Conservation (phyloP, 2,113 vertebrate genomes). For the Notothenia coriiceps region DNA sequence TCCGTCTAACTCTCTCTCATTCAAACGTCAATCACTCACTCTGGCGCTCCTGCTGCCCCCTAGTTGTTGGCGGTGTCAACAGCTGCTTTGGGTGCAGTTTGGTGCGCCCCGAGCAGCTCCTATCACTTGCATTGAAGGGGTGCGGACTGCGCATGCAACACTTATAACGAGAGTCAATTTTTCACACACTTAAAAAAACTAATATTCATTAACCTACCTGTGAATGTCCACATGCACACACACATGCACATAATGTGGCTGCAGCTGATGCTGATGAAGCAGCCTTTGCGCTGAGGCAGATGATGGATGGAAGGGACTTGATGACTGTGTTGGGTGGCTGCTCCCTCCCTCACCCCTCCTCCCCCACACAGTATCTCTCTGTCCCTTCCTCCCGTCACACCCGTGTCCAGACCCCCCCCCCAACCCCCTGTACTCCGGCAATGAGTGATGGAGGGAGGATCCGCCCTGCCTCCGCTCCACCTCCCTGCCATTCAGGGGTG, state of each 20-base stretch:
- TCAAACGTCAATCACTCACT: too few relatives aligned
- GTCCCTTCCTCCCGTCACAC: slow-evolving; percentile 24
- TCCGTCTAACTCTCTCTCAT: too few relatives aligned
- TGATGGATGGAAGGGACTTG: slow-evolving; percentile 72
- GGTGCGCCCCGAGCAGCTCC: too few relatives aligned
- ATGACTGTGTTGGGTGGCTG: slow-evolving; percentile 78
- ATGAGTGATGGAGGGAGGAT: slow-evolving; percentile 64
- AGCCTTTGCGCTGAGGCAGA: slow-evolving; percentile 70
- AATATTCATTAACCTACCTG: slow-evolving; percentile 46
- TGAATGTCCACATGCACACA: background rate
- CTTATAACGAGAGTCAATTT: background rate
- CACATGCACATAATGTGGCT: slow-evolving; percentile 8
- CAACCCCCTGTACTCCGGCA: slow-evolving; percentile 33
- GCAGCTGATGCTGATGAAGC: slow-evolving; percentile 68
- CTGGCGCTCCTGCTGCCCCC: too few relatives aligned
- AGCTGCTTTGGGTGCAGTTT: too few relatives aligned
- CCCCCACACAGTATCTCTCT: slow-evolving; percentile 15
- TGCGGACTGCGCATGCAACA: too few relatives aligned
- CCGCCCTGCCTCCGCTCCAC: slow-evolving; percentile 24
- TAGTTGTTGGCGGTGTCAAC: too few relatives aligned
- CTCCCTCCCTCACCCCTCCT: slow-evolving; percentile 55
- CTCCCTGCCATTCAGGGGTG: slow-evolving; percentile 47
- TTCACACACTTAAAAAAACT: slow-evolving; percentile 22
- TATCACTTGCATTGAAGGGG: too few relatives aligned
- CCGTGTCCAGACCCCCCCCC: slow-evolving; percentile 24